A percentile compares a stretch with the other conserved stretches of the same genome.
phyloP scores from a whole-genome alignment of 2,113 vertebrate species.

The Rattus rattus region DNA sequence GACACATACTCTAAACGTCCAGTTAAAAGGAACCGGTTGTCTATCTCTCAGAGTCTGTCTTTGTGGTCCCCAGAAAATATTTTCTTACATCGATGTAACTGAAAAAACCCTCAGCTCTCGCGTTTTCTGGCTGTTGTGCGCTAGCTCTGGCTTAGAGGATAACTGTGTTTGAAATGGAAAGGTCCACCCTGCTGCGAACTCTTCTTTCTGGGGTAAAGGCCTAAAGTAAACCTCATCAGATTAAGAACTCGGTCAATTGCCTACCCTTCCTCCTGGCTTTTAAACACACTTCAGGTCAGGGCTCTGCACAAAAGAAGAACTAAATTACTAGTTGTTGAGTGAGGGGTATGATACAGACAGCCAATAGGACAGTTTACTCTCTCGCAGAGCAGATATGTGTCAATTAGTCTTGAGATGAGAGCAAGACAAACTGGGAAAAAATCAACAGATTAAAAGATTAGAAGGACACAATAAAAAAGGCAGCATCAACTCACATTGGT shows the following conservation, averaged over 20 bases:
- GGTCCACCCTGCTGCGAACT: background rate
- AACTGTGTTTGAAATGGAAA: conserved; percentile 21
- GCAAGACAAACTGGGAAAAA: conserved; percentile 35
- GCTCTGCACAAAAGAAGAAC: background rate
- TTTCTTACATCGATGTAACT: background rate
- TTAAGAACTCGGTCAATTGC: background rate
- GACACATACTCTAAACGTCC: background rate
- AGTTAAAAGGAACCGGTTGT: background rate
- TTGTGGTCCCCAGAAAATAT: background rate
- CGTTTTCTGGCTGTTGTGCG: background rate
- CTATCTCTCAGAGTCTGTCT: background rate
- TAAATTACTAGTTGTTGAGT: conserved; percentile 34
- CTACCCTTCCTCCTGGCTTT: conserved; percentile 9
- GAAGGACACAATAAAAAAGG: background rate
- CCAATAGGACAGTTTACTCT: background rate
- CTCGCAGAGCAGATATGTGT: background rate
- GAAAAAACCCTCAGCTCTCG: background rate
- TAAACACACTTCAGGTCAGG: conserved; percentile 1
- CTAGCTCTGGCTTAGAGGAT: background rate
- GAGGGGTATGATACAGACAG: background rate
- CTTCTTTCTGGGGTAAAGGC: background rate
- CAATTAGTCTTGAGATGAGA: conserved; percentile 37
- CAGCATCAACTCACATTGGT: conserved; percentile 71
- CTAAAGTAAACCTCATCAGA: background rate
- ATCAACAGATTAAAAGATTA: background rate